A percentile compares a stretch with the other conserved stretches of the same genome.
Evolutionary conservation across 2,888 invertebrate species (phyloP).

Genomic region (Drosophila putrida): DNA sequence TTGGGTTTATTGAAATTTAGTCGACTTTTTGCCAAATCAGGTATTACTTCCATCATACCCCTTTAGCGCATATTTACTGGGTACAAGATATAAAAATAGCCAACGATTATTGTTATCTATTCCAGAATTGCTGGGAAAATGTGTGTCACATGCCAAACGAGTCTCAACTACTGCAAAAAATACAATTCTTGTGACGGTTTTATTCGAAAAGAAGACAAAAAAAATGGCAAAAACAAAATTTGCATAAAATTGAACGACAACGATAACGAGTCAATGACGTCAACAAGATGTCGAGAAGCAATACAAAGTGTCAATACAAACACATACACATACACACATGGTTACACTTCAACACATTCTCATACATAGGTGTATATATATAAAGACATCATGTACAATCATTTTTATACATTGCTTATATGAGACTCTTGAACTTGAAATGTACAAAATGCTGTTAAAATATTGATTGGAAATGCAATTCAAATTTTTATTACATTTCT

Average conservation of each 20-base stretch:
- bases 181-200: conserved; percentile 6
- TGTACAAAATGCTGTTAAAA: conserved; percentile 48
- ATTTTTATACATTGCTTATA: conserved; percentile 43
- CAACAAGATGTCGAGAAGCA: conserved; percentile 50
- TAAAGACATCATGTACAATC: conserved; percentile 21
- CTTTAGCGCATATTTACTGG: neutral
- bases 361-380: neutral
- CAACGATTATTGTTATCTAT: conserved; percentile 44
- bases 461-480: conserved; percentile 46
- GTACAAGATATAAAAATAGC: conserved; percentile 40
- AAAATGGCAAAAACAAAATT: conserved; percentile 26
- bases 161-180: conserved; percentile 25
- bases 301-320: conserved; percentile 48
- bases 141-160: conserved; percentile 48
- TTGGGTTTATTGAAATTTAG: neutral
- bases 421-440: conserved; percentile 73
- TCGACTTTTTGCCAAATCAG: too few species aligned
- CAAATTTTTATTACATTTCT: conserved; percentile 28
- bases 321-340: conserved; percentile 7
- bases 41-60: neutral
- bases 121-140: conserved; percentile 27
- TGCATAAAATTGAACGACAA: conserved; percentile 56
- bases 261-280: conserved; percentile 64
- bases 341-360: conserved; percentile 22
- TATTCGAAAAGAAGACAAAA: conserved; percentile 13